phyloP scores from a whole-genome alignment of 2,797 vertebrate genomes.

The Clarias laeviceps region DNA sequence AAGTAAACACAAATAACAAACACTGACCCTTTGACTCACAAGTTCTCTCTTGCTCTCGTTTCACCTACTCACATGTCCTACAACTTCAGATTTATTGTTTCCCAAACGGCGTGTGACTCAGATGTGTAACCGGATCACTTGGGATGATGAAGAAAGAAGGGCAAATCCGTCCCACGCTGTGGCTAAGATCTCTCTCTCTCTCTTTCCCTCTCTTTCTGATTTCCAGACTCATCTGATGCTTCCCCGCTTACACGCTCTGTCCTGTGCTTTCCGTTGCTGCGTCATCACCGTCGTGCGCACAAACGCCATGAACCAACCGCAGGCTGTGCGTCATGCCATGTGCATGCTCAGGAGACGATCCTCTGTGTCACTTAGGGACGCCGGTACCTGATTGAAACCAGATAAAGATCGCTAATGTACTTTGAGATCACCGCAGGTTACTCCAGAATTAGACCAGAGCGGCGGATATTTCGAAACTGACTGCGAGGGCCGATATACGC shows the following conservation, averaged over 20 bases:
- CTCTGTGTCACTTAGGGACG: slow-evolving; percentile 21
- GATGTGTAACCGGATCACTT: slow-evolving; percentile 42
- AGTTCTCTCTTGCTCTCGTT: not conserved
- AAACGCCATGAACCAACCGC: slow-evolving; percentile 20
- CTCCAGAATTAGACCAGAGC: slow-evolving; percentile 15
- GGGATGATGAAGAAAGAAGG: slow-evolving; percentile 43
- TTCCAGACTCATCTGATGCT: slow-evolving; percentile 29
- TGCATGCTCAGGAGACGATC: slow-evolving; percentile 27
- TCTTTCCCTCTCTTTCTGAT: not conserved
- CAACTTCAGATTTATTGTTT: slow-evolving; percentile 35
- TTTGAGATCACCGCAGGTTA: slow-evolving; percentile 25
- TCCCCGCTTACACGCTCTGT: slow-evolving; percentile 54
- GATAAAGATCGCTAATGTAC: slow-evolving; percentile 26
- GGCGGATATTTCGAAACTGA: slow-evolving; percentile 12
- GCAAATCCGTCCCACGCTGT: slow-evolving; percentile 24
- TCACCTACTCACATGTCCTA: slow-evolving; percentile 42
- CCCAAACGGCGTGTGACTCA: slow-evolving; percentile 24
- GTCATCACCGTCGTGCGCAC: slow-evolving; percentile 34
- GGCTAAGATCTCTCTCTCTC: not conserved
- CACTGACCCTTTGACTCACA: slow-evolving; percentile 12
- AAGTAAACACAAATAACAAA: slow-evolving; percentile 28
- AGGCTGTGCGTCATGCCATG: slow-evolving; percentile 24
- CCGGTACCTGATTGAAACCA: slow-evolving; percentile 35
- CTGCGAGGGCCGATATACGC: slow-evolving; percentile 6
- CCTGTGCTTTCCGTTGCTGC: slow-evolving; percentile 53